These are phyloP conservation scores for Pteruthius melanotis DNA, from an alignment of 2,113 vertebrate genomes.

Conservation along the genomic window DNA sequence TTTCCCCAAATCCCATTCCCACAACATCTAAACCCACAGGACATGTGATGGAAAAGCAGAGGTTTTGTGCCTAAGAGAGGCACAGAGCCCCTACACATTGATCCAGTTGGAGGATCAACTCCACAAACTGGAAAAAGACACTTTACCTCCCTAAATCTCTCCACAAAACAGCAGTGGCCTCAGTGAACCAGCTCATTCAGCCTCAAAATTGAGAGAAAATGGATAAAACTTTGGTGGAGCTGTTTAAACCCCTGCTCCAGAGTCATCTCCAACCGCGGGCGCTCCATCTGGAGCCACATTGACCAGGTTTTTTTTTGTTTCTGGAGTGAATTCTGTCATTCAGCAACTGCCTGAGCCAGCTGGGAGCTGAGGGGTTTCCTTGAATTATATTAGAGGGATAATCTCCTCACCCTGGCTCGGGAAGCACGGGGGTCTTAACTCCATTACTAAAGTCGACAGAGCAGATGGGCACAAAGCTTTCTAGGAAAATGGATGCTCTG, in stretches of 20 bases:
- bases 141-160: background rate
- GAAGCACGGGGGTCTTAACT: slow-evolving; percentile 28
- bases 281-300: background rate
- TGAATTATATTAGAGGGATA: slow-evolving; percentile 37
- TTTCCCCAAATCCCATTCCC: background rate
- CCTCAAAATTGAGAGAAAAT: background rate
- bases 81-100: background rate
- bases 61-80: background rate
- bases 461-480: slow-evolving; percentile 54
- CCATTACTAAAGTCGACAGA: background rate
- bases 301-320: background rate
- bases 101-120: background rate
- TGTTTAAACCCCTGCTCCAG: background rate
- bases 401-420: background rate
- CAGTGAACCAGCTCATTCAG: background rate
- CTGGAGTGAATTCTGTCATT: background rate
- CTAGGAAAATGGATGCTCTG: slow-evolving; percentile 21
- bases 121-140: background rate
- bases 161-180: background rate
- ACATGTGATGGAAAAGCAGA: background rate
- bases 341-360: slow-evolving; percentile 28
- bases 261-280: background rate
- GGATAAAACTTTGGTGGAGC: background rate
- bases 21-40: accelerated
- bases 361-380: slow-evolving; percentile 48